Percentiles rank a stretch among this genome's conserved stretches.
phyloP scores from a whole-genome alignment of 2,113 vertebrate species.

The Eubucco bourcierii region DNA sequence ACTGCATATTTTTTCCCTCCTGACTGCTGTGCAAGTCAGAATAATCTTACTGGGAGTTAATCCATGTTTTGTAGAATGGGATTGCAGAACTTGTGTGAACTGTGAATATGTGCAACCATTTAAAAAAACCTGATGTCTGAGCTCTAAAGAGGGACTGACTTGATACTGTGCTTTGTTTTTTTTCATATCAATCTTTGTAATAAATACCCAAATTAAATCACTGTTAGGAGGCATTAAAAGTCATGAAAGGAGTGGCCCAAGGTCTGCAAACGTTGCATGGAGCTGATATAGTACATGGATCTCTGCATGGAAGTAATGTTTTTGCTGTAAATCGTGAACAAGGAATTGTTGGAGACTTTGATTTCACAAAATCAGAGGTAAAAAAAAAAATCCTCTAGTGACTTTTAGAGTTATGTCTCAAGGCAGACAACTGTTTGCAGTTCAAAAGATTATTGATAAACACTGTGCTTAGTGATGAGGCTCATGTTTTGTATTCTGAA shows the following conservation, averaged over 20 bases:
- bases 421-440: neutral
- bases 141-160: neutral
- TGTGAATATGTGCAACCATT: neutral
- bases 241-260: constrained; percentile 82
- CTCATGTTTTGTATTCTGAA: neutral
- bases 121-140: neutral
- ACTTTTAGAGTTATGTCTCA: neutral
- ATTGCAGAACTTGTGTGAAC: neutral
- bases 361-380: constrained; percentile 82
- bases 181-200: neutral
- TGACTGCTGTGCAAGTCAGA: neutral
- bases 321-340: constrained; percentile 80
- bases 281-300: constrained; percentile 76
- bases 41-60: neutral
- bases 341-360: constrained; percentile 84
- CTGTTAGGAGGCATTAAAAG: constrained; percentile 76
- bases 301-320: constrained; percentile 82
- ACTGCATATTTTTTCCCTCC: neutral
- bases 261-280: constrained; percentile 77
- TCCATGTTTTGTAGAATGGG: neutral
- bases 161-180: neutral
- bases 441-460: neutral
- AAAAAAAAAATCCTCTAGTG: neutral
- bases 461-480: neutral
- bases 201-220: neutral